Conservation (phyloP, 2,888 invertebrate species). For the Perdita meconis region DNA sequence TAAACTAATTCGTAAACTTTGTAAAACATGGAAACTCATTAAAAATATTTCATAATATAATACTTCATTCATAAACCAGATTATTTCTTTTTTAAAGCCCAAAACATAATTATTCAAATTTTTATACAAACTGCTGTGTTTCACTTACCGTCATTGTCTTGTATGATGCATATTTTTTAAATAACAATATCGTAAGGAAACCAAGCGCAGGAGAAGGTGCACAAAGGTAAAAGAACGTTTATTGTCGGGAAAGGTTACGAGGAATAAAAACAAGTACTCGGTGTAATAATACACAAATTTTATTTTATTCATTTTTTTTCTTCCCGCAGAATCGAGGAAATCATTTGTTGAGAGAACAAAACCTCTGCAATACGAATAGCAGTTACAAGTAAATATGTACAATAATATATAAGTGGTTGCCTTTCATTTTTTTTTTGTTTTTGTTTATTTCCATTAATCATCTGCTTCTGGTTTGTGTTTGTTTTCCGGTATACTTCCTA, state of each 20-base stretch:
- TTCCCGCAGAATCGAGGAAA: constrained; percentile 85
- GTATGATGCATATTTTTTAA: too few species aligned
- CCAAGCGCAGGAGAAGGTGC: neutral
- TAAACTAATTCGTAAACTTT: too few species aligned
- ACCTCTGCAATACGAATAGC: constrained; percentile 84
- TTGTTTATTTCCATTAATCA: constrained; percentile 38
- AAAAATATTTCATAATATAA: too few species aligned
- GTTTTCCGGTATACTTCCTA: constrained; percentile 59
- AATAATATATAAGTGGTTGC: constrained; percentile 82
- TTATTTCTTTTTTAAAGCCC: too few species aligned
- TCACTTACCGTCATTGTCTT: too few species aligned
- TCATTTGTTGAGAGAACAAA: constrained; percentile 84
- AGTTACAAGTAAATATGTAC: constrained; percentile 86
- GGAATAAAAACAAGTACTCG: neutral
- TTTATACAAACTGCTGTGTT: too few species aligned
- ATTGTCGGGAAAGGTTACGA: neutral
- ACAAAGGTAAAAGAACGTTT: neutral
- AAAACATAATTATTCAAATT: too few species aligned
- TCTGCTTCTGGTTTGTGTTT: constrained; percentile 60
- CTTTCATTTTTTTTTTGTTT: constrained; percentile 61
- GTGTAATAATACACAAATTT: constrained; percentile 86
- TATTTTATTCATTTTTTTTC: constrained; percentile 82
- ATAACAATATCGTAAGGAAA: too few species aligned
- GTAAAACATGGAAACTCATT: too few species aligned
- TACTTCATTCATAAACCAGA: too few species aligned